Conservation (phyloP, 2,113 vertebrate species). For the Cottus gobio region DNA sequence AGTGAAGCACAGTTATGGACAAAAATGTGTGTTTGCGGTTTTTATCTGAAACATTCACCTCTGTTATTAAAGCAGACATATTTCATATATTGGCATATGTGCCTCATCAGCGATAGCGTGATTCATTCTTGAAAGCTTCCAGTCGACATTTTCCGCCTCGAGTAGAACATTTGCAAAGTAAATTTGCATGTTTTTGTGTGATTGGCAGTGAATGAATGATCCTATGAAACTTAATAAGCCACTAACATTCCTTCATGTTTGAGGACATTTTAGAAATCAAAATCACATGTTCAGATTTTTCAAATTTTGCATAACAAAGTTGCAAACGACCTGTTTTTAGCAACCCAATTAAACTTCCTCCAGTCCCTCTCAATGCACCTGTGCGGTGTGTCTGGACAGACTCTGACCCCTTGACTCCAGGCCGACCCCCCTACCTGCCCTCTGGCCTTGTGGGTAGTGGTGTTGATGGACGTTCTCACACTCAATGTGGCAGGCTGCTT, state of each 20-base stretch:
- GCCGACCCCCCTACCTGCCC: conserved; percentile 58
- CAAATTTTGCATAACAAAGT: neutral
- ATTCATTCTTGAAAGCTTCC: neutral
- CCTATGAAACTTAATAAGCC: neutral
- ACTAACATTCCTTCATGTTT: neutral
- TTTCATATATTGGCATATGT: neutral
- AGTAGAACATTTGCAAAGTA: neutral
- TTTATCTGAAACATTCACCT: neutral
- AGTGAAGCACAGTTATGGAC: neutral
- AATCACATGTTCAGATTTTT: neutral
- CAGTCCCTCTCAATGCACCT: conserved; percentile 49
- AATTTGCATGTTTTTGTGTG: neutral
- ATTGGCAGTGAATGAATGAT: neutral
- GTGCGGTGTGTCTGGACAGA: conserved; percentile 39
- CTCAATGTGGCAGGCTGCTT: conserved; percentile 52
- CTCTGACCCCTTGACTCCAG: conserved; percentile 37
- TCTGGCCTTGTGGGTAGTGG: conserved; percentile 54
- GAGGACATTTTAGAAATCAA: neutral
- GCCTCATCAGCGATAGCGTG: too few species aligned
- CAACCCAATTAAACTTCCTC: conserved; percentile 6
- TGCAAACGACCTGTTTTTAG: conserved; percentile 5
- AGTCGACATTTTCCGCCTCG: neutral
- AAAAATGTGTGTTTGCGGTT: neutral
- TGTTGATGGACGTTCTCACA: conserved; percentile 74
- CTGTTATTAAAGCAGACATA: neutral